These are phyloP conservation scores for Drosophila miranda DNA, from an alignment of 1,140 invertebrate genomes.

Conservation along the genomic window DNA sequence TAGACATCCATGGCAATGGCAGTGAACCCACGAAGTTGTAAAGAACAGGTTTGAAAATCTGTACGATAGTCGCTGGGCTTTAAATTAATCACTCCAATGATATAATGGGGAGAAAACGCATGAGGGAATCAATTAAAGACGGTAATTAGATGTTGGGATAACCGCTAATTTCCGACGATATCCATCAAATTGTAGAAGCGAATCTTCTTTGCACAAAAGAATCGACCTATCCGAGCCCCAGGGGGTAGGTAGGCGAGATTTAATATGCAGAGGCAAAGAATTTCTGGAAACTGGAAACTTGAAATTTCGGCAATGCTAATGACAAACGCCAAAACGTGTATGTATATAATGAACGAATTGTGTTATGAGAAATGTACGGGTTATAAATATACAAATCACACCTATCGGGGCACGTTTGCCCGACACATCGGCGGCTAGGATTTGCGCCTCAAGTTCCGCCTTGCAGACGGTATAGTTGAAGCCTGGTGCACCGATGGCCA, in stretches of 20 bases:
- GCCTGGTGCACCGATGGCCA: constrained; percentile 39
- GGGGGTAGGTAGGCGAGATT: constrained; percentile 8
- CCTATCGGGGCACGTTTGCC: constrained; percentile 82
- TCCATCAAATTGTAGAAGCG: constrained; percentile 25
- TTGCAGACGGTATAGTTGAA: constrained; percentile 79
- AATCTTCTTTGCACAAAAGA: constrained; percentile 18
- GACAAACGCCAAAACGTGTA: constrained; percentile 27
- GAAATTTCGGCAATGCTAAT: constrained; percentile 40
- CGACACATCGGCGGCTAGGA: constrained; percentile 84
- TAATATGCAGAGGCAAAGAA: constrained; percentile 47
- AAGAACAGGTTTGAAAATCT: constrained; percentile 54
- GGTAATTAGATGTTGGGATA: constrained; percentile 58
- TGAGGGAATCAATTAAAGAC: constrained; percentile 36
- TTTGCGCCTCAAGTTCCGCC: constrained; percentile 84
- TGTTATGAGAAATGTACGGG: constrained; percentile 26
- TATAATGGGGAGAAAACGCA: constrained; percentile 26
- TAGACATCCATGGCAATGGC: constrained; percentile 18
- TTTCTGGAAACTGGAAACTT: constrained; percentile 41
- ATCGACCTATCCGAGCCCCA: not conserved
- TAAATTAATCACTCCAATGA: constrained; percentile 55
- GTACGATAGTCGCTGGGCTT: constrained; percentile 37
- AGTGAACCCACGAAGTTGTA: constrained; percentile 35
- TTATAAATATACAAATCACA: constrained; percentile 33
- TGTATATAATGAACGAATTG: constrained; percentile 22
- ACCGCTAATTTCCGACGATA: constrained; percentile 40